phyloP scores from a whole-genome alignment of 2,113 vertebrate genomes.

The Chlorocebus sabaeus region DNA sequence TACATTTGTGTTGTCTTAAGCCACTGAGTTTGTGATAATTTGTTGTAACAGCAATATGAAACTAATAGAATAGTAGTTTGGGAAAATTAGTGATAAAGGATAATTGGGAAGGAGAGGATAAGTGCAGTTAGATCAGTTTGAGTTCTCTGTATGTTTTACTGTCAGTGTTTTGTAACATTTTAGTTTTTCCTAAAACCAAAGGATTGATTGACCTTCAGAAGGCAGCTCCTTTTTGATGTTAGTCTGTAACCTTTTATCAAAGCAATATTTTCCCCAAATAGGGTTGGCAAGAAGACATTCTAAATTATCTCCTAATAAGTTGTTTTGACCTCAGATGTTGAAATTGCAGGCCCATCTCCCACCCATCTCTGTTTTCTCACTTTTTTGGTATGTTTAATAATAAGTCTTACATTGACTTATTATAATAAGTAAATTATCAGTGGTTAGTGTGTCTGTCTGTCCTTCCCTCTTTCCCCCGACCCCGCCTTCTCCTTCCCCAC shows the following conservation, averaged over 20 bases:
- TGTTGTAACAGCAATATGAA: too few species aligned
- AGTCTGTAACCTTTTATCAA: conserved; percentile 30
- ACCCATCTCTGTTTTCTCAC: not conserved
- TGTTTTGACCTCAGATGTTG: not conserved
- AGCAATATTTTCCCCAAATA: not conserved
- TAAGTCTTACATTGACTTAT: not conserved
- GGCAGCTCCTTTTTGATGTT: not conserved
- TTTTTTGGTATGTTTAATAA: not conserved
- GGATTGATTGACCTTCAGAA: conserved; percentile 47
- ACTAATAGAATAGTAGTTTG: too few species aligned
- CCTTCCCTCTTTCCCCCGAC: too few species aligned
- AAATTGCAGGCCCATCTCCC: not conserved
- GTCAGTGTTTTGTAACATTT: conserved; percentile 13
- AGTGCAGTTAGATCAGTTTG: not conserved
- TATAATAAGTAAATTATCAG: too few species aligned
- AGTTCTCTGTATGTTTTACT: not conserved
- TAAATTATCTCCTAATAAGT: not conserved
- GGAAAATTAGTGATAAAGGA: too few species aligned
- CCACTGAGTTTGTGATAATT: too few species aligned
- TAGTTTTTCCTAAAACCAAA: conserved; percentile 37
- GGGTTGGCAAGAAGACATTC: not conserved
- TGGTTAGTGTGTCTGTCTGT: too few species aligned
- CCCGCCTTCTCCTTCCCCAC: too few species aligned
- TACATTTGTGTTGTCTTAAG: too few species aligned
- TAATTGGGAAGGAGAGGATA: too few species aligned